Percentiles rank a stretch among this genome's conserved stretches.
These are phyloP conservation scores for Microtus pennsylvanicus DNA, from an alignment of 2,113 vertebrate genomes.

Conservation along the genomic window DNA sequence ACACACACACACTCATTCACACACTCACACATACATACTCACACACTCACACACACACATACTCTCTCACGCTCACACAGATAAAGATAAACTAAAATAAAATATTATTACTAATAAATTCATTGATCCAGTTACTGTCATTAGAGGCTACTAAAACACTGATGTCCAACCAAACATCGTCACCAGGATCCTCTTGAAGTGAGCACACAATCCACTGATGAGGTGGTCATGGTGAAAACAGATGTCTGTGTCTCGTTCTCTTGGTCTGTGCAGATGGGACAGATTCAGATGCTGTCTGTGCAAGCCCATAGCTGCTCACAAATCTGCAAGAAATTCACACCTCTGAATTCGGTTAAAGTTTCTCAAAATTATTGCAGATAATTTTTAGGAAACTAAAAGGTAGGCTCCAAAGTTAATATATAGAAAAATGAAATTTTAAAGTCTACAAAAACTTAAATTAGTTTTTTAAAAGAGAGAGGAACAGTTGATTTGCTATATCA, in stretches of 20 bases:
- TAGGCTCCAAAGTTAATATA: conserved; percentile 57
- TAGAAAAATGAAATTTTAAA: not conserved
- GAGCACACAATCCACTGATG: not conserved
- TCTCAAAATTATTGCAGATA: conserved; percentile 27
- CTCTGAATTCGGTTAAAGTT: conserved; percentile 48
- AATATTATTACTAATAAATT: conserved; percentile 13
- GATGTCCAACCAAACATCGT: not conserved
- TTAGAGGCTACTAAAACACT: not conserved
- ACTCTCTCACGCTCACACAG: not conserved
- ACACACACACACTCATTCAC: not conserved
- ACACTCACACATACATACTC: not conserved
- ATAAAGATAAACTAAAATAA: conserved; percentile 35
- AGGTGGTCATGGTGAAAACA: not conserved
- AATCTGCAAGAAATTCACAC: not conserved
- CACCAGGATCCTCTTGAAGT: not conserved
- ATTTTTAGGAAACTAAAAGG: conserved; percentile 35
- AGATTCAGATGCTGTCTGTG: not conserved
- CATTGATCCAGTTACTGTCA: not conserved
- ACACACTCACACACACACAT: not conserved
- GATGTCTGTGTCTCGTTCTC: not conserved
- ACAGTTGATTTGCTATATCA: conserved; percentile 4
- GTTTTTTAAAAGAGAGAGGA: not conserved
- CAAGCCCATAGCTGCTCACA: not conserved
- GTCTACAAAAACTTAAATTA: not conserved
- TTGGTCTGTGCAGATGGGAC: not conserved